Percentiles rank a stretch among this genome's conserved stretches.
phyloP scores from a whole-genome alignment of 2,113 vertebrate species.

The Anthoscopus minutus region DNA sequence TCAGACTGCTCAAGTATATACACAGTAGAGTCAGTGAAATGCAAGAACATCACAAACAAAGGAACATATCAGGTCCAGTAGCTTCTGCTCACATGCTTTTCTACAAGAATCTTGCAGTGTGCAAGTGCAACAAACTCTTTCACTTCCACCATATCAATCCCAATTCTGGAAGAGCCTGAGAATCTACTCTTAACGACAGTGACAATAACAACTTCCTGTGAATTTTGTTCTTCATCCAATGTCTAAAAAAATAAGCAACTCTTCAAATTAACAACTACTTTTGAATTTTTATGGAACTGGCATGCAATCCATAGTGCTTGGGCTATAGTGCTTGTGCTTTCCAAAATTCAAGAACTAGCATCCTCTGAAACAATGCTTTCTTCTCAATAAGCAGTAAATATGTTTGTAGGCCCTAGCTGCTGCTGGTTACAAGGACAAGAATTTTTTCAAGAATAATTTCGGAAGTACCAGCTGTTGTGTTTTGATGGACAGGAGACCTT shows the following conservation, averaged over 20 bases:
- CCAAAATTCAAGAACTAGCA: neutral
- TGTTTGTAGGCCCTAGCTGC: neutral
- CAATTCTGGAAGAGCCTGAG: neutral
- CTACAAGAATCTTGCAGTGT: neutral
- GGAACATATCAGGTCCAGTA: neutral
- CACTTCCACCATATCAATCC: neutral
- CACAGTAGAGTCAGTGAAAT: neutral
- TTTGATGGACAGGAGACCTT: neutral
- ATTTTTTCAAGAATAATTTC: neutral
- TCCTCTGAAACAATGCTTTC: neutral
- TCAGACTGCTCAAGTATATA: neutral
- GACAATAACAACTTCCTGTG: neutral
- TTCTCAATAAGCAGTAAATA: neutral
- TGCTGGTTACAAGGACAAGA: neutral
- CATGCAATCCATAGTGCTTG: neutral
- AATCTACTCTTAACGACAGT: rapidly evolving
- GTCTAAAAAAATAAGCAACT: neutral
- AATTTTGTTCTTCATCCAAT: neutral
- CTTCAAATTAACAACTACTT: neutral
- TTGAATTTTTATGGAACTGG: neutral
- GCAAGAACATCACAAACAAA: neutral
- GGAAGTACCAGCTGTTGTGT: neutral
- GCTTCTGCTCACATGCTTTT: neutral
- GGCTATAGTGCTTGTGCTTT: neutral
- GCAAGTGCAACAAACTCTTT: neutral